phyloP scores from a whole-genome alignment of 2,888 invertebrate genomes.

The Calliopum simillimum region DNA sequence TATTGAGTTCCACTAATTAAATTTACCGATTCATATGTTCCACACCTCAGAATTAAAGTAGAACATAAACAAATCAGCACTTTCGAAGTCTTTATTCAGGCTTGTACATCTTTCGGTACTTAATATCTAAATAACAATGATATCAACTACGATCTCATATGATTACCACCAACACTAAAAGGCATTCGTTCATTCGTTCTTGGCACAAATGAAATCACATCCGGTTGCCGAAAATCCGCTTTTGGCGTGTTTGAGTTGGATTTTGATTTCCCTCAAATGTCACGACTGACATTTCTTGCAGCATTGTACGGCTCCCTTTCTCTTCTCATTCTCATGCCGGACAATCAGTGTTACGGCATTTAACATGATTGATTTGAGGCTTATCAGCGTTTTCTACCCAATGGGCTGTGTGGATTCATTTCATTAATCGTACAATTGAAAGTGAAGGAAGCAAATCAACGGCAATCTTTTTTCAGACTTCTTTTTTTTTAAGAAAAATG shows the following conservation, averaged over 20 bases:
- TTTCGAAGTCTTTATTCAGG: slow-evolving; percentile 2
- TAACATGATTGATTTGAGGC: slow-evolving; percentile 31
- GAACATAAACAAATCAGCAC: too few species aligned
- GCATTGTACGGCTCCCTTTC: neutral
- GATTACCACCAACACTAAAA: too few species aligned
- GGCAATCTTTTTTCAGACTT: neutral
- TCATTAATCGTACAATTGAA: slow-evolving; percentile 5
- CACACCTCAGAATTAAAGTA: too few species aligned
- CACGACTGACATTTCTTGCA: neutral
- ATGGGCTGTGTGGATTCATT: slow-evolving; percentile 30
- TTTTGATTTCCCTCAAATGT: neutral
- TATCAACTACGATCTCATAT: too few species aligned
- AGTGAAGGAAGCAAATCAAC: neutral
- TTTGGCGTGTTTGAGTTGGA: slow-evolving; percentile 32
- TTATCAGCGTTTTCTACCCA: slow-evolving; percentile 28
- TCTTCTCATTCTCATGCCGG: neutral
- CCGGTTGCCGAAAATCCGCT: slow-evolving; percentile 25
- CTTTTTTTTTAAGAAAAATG: neutral
- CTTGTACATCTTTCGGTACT: neutral
- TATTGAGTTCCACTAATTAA: too few species aligned
- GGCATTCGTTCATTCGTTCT: too few species aligned
- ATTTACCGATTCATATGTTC: too few species aligned
- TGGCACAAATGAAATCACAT: slow-evolving; percentile 17
- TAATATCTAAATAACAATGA: neutral
- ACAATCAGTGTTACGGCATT: slow-evolving; percentile 30